Evolutionary conservation across 2,113 vertebrate genomes (phyloP).

Genomic region (Oreochromis spilurus): DNA sequence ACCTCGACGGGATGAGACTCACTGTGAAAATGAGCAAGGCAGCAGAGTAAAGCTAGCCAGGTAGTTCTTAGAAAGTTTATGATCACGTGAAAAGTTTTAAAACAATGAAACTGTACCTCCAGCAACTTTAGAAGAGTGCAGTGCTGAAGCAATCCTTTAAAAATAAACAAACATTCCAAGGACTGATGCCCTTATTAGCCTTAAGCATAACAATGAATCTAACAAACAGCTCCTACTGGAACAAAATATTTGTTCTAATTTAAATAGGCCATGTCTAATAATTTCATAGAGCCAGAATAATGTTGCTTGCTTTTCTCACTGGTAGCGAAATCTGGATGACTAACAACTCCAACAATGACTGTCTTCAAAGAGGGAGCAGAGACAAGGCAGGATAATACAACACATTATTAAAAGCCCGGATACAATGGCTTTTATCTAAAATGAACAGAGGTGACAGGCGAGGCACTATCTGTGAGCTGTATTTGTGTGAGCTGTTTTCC

Average conservation of each 20-base stretch:
- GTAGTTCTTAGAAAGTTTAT: background rate
- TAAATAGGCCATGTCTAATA: background rate
- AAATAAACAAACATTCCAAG: background rate
- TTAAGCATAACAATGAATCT: background rate
- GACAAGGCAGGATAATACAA: constrained; percentile 4
- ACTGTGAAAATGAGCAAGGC: background rate
- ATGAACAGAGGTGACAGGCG: constrained; percentile 39
- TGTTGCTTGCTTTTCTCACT: background rate
- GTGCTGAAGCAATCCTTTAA: background rate
- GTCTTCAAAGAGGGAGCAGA: constrained; percentile 17
- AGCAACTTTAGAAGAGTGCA: background rate
- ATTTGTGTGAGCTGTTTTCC: constrained; percentile 22
- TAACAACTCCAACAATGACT: constrained; percentile 22
- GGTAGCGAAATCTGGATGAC: constrained; percentile 2
- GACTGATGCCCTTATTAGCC: background rate
- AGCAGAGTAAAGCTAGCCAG: background rate
- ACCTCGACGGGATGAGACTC: background rate
- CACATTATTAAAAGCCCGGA: constrained; percentile 19
- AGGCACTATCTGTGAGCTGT: background rate
- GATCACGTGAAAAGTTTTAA: background rate
- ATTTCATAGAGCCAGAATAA: background rate
- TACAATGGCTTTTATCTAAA: constrained; percentile 46
- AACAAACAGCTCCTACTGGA: background rate
- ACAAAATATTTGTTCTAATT: background rate
- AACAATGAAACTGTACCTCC: background rate